Evolutionary conservation across 1,140 invertebrate genomes (phyloP).

Genomic region (Daktulosphaira vitifoliae): DNA sequence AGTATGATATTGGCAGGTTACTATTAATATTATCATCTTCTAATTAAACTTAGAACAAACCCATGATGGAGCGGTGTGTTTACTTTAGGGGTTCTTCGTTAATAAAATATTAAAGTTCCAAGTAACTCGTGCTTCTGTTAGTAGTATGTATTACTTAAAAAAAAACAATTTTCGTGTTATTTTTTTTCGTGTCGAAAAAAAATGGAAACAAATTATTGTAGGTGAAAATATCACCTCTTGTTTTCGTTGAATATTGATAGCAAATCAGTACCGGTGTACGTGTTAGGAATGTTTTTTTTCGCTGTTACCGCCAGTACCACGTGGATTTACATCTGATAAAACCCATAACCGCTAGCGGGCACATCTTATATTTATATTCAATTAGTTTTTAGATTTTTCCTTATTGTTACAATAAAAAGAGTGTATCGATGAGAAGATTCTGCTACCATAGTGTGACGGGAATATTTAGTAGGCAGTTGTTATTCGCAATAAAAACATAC

Average conservation of each 20-base stretch:
- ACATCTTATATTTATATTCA: slow-evolving; percentile 28
- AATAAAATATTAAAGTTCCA: too few relatives aligned
- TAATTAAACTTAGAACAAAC: too few relatives aligned
- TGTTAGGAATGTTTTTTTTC: slow-evolving; percentile 4
- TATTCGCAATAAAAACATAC: too few relatives aligned
- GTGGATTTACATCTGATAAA: slow-evolving; percentile 20
- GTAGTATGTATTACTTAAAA: too few relatives aligned
- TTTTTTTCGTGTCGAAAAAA: background rate
- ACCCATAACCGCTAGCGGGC: background rate
- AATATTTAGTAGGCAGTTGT: background rate
- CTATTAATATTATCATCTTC: too few relatives aligned
- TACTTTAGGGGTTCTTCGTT: too few relatives aligned
- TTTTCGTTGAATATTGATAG: slow-evolving; percentile 28
- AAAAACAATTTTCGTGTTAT: background rate
- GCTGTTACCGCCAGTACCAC: background rate
- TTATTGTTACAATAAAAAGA: slow-evolving; percentile 23
- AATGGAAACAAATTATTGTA: background rate
- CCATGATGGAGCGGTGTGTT: too few relatives aligned
- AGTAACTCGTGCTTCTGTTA: too few relatives aligned
- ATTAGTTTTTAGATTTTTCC: slow-evolving; percentile 33
- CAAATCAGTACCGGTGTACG: slow-evolving; percentile 10
- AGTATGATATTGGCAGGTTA: too few relatives aligned
- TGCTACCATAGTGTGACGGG: background rate
- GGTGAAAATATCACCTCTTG: slow-evolving; percentile 26
- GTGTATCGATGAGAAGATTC: background rate